phyloP scores from a whole-genome alignment of 2,888 invertebrate species.

The Athalia circularis region DNA sequence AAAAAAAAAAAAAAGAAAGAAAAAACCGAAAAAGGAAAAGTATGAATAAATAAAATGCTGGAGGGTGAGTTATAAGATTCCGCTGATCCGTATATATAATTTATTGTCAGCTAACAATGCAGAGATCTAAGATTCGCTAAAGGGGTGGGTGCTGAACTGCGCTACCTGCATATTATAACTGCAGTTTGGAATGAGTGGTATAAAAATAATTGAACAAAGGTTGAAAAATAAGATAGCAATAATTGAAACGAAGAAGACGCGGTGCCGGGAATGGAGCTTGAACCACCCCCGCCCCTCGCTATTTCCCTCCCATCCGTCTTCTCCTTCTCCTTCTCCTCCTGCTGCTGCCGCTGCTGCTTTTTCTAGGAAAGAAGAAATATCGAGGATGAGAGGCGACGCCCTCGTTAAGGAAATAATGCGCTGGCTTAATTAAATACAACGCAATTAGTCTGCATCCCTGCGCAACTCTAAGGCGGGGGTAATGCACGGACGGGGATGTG shows the following conservation, averaged over 20 bases:
- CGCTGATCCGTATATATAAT: too few species aligned
- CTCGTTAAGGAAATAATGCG: conserved; percentile 65
- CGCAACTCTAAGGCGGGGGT: background rate
- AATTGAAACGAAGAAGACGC: conserved; percentile 15
- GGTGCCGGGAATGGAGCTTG: conserved; percentile 23
- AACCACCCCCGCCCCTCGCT: too few species aligned
- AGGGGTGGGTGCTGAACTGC: conserved; percentile 24
- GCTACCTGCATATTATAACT: background rate
- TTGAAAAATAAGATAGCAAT: too few species aligned
- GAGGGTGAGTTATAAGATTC: too few species aligned
- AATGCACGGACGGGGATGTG: too few species aligned
- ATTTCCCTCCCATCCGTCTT: too few species aligned
- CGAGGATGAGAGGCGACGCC: conserved; percentile 53
- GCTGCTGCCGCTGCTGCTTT: background rate
- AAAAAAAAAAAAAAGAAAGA: too few species aligned
- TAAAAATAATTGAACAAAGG: background rate
- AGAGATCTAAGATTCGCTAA: background rate
- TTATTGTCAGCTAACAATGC: too few species aligned
- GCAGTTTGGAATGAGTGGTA: background rate
- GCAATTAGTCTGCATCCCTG: conserved; percentile 61
- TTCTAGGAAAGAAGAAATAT: conserved; percentile 47
- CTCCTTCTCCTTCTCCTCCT: too few species aligned
- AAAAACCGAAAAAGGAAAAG: too few species aligned
- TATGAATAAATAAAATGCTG: too few species aligned
- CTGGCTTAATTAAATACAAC: conserved; percentile 65